Percentiles rank a stretch among this genome's conserved stretches.
phyloP scores from a whole-genome alignment of 1,140 invertebrate species.

The Hestina assimilis region DNA sequence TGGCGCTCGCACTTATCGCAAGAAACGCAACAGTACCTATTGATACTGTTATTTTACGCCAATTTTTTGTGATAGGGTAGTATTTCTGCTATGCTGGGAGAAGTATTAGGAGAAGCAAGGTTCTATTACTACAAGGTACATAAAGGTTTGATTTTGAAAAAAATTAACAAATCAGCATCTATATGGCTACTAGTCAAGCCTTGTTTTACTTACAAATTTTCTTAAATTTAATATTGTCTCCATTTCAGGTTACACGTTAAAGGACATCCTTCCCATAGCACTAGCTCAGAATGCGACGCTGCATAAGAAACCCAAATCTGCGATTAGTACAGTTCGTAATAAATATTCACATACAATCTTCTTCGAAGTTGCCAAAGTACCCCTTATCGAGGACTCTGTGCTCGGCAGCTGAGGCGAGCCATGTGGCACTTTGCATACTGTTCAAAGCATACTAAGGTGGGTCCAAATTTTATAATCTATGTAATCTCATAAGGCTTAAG shows the following conservation, averaged over 20 bases:
- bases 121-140: too few relatives aligned
- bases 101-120: too few relatives aligned
- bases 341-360: conserved; percentile 98
- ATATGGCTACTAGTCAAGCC: too few relatives aligned
- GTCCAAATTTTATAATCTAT: conserved; percentile 28
- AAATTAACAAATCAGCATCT: too few relatives aligned
- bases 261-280: conserved; percentile 87
- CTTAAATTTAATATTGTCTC: not conserved
- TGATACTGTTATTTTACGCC: too few relatives aligned
- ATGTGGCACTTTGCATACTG: conserved; percentile 37
- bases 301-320: conserved; percentile 85
- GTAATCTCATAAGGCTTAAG: conserved; percentile 14
- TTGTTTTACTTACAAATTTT: too few relatives aligned
- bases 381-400: conserved; percentile 77
- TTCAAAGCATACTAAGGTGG: conserved; percentile 49
- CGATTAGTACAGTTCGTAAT: conserved; percentile 90
- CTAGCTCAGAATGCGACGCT: conserved; percentile 87
- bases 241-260: conserved; percentile 83
- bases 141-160: too few relatives aligned
- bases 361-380: conserved; percentile 88
- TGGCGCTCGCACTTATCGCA: too few relatives aligned
- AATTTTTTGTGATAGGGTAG: too few relatives aligned
- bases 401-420: conserved; percentile 49
- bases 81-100: too few relatives aligned
- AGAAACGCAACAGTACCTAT: too few relatives aligned